A percentile compares a stretch with the other conserved stretches of the same genome.
phyloP scores from a whole-genome alignment of 2,113 vertebrate genomes.

The Clinocottus analis region DNA sequence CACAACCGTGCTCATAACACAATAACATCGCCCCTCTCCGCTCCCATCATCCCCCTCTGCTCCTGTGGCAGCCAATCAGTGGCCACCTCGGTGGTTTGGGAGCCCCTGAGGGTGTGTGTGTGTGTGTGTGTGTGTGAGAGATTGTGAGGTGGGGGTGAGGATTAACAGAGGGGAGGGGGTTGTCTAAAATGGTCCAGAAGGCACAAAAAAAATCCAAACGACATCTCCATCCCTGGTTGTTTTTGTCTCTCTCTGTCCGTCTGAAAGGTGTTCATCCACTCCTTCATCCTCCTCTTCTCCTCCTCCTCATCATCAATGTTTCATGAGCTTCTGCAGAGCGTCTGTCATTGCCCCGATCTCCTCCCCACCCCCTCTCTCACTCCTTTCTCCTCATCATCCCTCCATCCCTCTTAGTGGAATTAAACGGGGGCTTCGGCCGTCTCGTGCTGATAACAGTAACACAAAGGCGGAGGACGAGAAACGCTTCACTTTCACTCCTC shows the following conservation, averaged over 20 bases:
- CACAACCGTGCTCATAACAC: neutral
- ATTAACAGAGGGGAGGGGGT: neutral
- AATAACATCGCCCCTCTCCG: conserved; percentile 13
- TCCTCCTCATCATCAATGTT: conserved; percentile 76
- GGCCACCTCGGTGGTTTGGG: conserved; percentile 15
- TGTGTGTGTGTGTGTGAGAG: neutral
- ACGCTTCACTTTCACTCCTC: neutral
- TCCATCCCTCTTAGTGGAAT: conserved; percentile 63
- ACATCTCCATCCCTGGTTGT: no score
- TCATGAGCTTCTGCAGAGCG: conserved; percentile 66
- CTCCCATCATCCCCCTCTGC: conserved; percentile 26
- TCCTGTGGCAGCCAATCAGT: conserved; percentile 66
- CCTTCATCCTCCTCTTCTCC: conserved; percentile 3
- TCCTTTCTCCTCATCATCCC: neutral
- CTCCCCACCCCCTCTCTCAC: neutral
- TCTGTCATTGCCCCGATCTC: conserved; percentile 41
- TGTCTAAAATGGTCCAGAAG: neutral
- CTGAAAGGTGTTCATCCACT: neutral
- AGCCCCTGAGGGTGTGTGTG: conserved; percentile 1
- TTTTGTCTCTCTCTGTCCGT: neutral
- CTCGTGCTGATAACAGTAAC: conserved; percentile 22
- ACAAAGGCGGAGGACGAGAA: conserved; percentile 40
- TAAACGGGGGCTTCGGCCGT: conserved; percentile 37
- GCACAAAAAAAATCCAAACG: no score
- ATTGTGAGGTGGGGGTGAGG: neutral